Evolutionary conservation across 2,113 vertebrate species (phyloP), one percentile per base, ranked within the genome.

Genomic region (Fukomys damarensis): DNA sequence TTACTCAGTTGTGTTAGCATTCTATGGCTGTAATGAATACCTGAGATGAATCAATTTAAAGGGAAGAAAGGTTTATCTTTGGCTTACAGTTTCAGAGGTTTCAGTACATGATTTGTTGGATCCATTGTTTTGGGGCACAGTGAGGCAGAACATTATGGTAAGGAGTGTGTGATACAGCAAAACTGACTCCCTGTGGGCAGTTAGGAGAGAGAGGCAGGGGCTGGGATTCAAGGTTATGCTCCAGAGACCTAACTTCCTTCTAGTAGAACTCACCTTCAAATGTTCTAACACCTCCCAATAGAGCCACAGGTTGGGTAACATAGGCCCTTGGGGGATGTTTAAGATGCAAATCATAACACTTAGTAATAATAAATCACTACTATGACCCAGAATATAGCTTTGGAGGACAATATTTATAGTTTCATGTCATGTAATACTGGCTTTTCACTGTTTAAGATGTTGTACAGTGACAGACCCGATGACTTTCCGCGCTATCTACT

Each of bases 371-470:
- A 32, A 1, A 30, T 92, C 46, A n/a, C 14, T 77, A 35, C 59
- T 24, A 76, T 56, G 46, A 26, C 2, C 24, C 66, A 89, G 38
- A 35, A 88, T 35, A 72, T 91, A 82, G 46, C 59, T 38, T 76
- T 32, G 3, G 43, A 80, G 30, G 83, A 81, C 28, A 94, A 32
- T 84, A 76, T 90, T 68, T 87, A 54, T 72, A 72, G 59, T 32
- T 66, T 17, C n/a, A 85, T 66, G 66, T 90, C 26, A 24, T 85
- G 81, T 54, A 84, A 28, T 59, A 66, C 30, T 41, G 91, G 38
- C 4, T 76, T 68, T 85, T 85, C 49, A 91, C 68, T 79, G 81
- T 77, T 65, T 43, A 79, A 92, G 68, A 59, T 91, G 41, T 93
- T 80, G 32, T 61, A 41, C 26, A 46, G 41, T 76, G 65, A 89